Evolutionary conservation across 2,113 vertebrate genomes (phyloP).

Genomic region (Chascanopsetta lugubris): DNA sequence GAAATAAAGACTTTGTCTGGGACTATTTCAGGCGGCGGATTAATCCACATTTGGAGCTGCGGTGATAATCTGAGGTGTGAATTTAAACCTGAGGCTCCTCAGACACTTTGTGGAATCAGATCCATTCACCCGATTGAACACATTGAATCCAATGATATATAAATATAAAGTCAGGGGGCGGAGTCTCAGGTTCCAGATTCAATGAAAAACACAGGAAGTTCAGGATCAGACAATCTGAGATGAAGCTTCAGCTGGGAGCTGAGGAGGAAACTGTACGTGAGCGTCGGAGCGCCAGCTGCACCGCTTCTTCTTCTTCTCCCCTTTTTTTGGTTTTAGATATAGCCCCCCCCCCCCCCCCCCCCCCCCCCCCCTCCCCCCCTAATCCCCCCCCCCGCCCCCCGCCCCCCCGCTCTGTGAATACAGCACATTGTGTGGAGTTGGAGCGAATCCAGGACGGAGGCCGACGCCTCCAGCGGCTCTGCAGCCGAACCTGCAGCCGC

Average conservation of each 20-base stretch:
- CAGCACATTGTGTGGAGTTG: conserved; percentile 75
- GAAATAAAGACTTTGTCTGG: neutral
- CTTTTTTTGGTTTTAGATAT: conserved; percentile 7
- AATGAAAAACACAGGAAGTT: neutral
- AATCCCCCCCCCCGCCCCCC: conserved; percentile 40
- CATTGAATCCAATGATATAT: no score
- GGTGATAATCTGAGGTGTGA: neutral
- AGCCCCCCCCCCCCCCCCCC: conserved; percentile 41
- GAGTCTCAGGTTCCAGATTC: neutral
- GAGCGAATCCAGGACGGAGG: conserved; percentile 71
- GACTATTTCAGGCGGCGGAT: neutral
- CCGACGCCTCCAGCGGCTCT: conserved; percentile 65
- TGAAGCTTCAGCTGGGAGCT: neutral
- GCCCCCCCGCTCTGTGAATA: conserved; percentile 64
- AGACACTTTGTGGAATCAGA: no score
- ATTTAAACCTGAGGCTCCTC: no score
- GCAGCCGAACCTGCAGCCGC: conserved; percentile 61
- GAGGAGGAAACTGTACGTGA: conserved; percentile 45
- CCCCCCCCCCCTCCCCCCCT: conserved; percentile 39
- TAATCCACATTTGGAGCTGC: neutral
- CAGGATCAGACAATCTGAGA: conserved; percentile 5
- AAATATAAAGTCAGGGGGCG: no score
- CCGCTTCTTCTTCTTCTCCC: no score
- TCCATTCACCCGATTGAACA: no score
- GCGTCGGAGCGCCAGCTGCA: conserved; percentile 60